Evolutionary conservation across 2,797 vertebrate genomes (phyloP).

Genomic region (Intellagama lesueurii): DNA sequence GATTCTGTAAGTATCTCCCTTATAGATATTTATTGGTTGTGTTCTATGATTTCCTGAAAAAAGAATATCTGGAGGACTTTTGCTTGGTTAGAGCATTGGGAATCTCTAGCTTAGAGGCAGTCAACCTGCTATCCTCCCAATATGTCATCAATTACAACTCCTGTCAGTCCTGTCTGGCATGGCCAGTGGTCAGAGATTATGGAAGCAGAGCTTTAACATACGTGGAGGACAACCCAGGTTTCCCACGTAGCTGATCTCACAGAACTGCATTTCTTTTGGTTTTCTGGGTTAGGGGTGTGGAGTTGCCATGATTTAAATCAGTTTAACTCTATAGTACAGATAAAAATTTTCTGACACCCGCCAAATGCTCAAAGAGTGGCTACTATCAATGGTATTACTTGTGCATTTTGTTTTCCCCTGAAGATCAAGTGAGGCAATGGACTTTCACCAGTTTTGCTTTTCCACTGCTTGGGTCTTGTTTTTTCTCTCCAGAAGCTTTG

Average conservation of each 20-base stretch:
- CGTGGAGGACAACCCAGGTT: background rate
- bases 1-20: background rate
- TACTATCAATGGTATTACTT: background rate
- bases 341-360: background rate
- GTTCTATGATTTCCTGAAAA: background rate
- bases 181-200: background rate
- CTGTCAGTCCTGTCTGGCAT: background rate
- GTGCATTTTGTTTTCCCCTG: background rate
- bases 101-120: background rate
- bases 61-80: background rate
- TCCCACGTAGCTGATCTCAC: background rate
- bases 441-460: background rate
- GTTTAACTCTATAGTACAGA: background rate
- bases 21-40: background rate
- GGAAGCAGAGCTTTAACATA: background rate
- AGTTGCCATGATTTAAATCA: too few species aligned
- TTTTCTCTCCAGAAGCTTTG: background rate
- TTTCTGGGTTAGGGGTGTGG: background rate
- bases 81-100: background rate
- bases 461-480: background rate
- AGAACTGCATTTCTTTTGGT: too few species aligned
- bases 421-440: background rate
- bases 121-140: background rate
- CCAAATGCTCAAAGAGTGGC: background rate
- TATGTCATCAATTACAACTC: background rate